Evolutionary conservation across 2,888 invertebrate species (phyloP), one percentile per base, ranked within the genome.

Genomic region (Cylindroiulus punctatus): DNA sequence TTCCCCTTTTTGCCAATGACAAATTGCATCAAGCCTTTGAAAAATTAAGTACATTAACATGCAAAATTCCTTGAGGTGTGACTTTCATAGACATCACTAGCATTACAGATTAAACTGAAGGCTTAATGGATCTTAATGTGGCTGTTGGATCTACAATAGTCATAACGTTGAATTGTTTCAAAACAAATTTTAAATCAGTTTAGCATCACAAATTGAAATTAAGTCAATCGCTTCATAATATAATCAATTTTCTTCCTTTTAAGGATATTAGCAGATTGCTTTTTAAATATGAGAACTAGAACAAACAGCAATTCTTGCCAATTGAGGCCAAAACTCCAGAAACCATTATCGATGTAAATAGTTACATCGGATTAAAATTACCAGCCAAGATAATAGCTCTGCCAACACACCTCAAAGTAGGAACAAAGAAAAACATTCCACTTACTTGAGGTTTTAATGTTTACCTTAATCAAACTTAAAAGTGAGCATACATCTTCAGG

Each of bases 401-500:
- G 12, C 2, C 76, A 17, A 26, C 76, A 76, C 76, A 76, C 76
- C 76, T 76, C 76, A 76, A 30, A 76, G 65, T 22, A 44, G 47
- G 32, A 47, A 47, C 52, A 84, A 84, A 47, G 8, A 7, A 40
- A 84, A 65, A 85, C 36, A 47, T 40, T 85, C 36, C 85, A 85
- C 85, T 85, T 85, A 85, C 85, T 85, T 85, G 85, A 76, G 36
- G 47, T 7, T 57, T 30, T 57, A 32, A 76, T 52, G 52, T 85
- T 85, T 85, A 85, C 85, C 85, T 85, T 85, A 65, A 83, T 83
- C 26, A n/a, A 26, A 42, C 83, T 83, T 40, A 83, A 44, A 82
- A 82, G 82, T 65, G 65, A 22, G 22, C 76, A 83, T 76, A 85
- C n/a, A 65, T 84, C 47, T 84, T 84, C 83, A 26, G 32, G 84